Evolutionary conservation across 2,797 vertebrate genomes (phyloP).

Genomic region (Nothura maculosa): DNA sequence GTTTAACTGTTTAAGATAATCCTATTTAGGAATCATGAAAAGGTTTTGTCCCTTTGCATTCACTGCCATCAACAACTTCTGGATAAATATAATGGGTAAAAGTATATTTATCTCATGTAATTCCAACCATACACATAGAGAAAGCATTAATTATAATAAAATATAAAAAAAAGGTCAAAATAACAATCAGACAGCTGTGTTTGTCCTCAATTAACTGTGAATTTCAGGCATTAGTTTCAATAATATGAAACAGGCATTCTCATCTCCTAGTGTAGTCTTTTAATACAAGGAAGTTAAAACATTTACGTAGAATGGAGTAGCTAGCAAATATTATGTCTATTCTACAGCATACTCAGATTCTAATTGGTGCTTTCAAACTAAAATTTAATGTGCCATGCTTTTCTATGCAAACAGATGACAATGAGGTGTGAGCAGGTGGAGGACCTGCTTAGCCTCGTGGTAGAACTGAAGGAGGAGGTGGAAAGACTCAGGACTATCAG

Average conservation of each 20-base stretch:
- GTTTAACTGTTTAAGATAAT: not conserved
- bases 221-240: not conserved
- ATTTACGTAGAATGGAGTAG: not conserved
- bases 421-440: too few relatives aligned
- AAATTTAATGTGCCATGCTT: not conserved
- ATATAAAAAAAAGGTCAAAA: not conserved
- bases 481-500: too few relatives aligned
- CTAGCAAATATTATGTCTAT: not conserved
- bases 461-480: too few relatives aligned
- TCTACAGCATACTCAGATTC: not conserved
- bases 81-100: not conserved
- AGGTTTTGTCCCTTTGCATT: not conserved
- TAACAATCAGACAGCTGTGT: not conserved
- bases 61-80: not conserved
- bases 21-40: not conserved
- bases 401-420: not conserved
- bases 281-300: not conserved
- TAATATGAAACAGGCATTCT: not conserved
- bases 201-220: slow-evolving; percentile 16
- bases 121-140: not conserved
- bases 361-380: not conserved
- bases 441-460: too few relatives aligned
- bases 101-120: not conserved
- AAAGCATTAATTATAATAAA: not conserved
- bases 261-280: not conserved